Evolutionary conservation across 2,113 vertebrate genomes (phyloP), one percentile per base, ranked within the genome.

Genomic region (Scalopus aquaticus): DNA sequence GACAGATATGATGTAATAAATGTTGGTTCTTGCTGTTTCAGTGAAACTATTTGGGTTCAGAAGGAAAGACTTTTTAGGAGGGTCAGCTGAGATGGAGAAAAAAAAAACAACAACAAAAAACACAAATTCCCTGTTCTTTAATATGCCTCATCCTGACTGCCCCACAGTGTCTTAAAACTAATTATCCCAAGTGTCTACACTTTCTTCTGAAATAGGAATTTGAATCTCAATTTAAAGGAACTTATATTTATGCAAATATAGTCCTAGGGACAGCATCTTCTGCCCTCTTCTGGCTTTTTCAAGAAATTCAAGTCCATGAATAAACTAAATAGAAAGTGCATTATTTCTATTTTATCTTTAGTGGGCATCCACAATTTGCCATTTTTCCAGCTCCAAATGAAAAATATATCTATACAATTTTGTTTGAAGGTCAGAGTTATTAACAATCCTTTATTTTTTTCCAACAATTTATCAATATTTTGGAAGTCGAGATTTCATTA

Each of bases 281-380:
- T 96, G 73, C 98, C 98, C 98, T 98, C 98, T 98, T 96, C 93
- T 98, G 98, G 98, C 54, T 95, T 95, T 6, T 35, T n/a, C 28
- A 56, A 96, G 96, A 97, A 98, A 88, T 97, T 96, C 97, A 97
- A 72, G 46, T 16, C 2, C 20, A 49, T 10, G 10, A 9, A 10
- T 62, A 94, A 93, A 81, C n/a, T 64, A 89, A 30, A 51, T 32
- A 49, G 22, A 58, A 39, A 72, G 1, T 24, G 15, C 8, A 35
- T 82, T 79, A 6, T n/a, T 87, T 69, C 62, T 37, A 10, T 58
- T 91, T 82, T 77, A n/a, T 67, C n/a, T 65, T 74, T 58, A n/a
- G 2, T 85, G 54, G 13, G 32, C 32, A 49, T 13, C 19, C 6
- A 72, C 49, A 58, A 26, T 83, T 93, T 56, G 22, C 9, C 5